Base-by-base conservation (phyloP, 2,797 vertebrate species). In the Dromococcyx pavoninus region DNA sequence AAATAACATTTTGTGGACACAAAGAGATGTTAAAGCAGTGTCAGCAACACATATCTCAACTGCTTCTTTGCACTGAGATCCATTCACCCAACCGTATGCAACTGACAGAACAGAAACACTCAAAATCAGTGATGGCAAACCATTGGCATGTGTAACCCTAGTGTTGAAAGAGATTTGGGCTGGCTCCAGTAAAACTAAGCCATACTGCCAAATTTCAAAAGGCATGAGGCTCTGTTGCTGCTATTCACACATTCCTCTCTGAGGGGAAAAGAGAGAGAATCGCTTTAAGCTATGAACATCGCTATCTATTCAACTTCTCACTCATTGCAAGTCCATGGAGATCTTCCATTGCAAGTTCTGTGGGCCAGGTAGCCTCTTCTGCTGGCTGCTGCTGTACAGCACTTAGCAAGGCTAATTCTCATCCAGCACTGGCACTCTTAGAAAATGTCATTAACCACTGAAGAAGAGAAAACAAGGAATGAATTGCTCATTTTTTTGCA, bases 1-100 rank as follows among this genome's bases (percentile, higher is more conserved):
- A 94, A 95, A 50, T 58, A 93, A 81, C 60, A 93, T 85, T 91
- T 80, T 54, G 41, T 22, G 65, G 33, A 83, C 85, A 89, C 89
- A 94, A 88, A 88, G 37, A 72, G 37, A 72, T 17, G 11, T 10
- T 61, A 28, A 84, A 81, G 67, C 76, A 80, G 41, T 0, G 2
- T 76, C 91, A 92, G 86, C 56, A 79, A 56, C 65, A 76, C 39
- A 30, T 32, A 23, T 11, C 27, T 60, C 80, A 60, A 54, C 50
- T 73, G 64, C 19, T 67, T 18, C 67, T 77, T 46, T 79, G 56
- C 74, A 25, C 74, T 22, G 32, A 76, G 33, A 66, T 56, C 44
- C 54, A 23, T 73, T 43, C 58, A 22, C 27, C 13, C 21, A 28
- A 17, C 43, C 53, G n/a, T 57, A n/a, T 6, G 64, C 13, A 53